Evolutionary conservation across 2,797 vertebrate genomes (phyloP).

Genomic region (Anguilla pacifica): DNA sequence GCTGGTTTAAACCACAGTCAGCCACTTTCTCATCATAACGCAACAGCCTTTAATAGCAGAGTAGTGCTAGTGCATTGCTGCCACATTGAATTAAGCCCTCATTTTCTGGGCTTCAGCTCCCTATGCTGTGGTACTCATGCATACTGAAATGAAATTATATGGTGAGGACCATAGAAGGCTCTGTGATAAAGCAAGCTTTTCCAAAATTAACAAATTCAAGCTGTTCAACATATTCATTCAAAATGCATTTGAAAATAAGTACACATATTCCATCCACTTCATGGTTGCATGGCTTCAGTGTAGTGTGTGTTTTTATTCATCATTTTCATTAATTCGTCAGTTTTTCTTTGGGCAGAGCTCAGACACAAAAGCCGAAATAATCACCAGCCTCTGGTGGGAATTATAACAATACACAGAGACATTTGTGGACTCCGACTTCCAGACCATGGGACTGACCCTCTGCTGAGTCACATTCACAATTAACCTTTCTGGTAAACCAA

Average conservation of each 20-base stretch:
- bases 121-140: not conserved
- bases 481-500: too few species aligned
- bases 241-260: constrained; percentile 10
- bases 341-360: not conserved
- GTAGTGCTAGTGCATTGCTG: constrained; percentile 25
- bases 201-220: constrained; percentile 20
- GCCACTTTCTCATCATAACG: not conserved
- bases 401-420: not conserved
- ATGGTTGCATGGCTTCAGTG: constrained; percentile 43
- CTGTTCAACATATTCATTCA: constrained; percentile 5
- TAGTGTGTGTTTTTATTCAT: constrained; percentile 29
- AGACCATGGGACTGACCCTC: too few species aligned
- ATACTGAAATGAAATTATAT: constrained; percentile 7
- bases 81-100: constrained; percentile 32
- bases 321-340: not conserved
- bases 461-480: too few species aligned
- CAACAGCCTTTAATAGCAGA: not conserved
- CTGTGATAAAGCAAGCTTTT: not conserved
- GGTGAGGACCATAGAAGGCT: constrained; percentile 28
- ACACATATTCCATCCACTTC: constrained; percentile 41
- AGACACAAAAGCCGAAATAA: not conserved
- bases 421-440: too few species aligned
- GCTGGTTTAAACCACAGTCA: constrained; percentile 7
- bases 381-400: not conserved
- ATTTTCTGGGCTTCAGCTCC: constrained; percentile 11